phyloP scores from a whole-genome alignment of 2,888 invertebrate species.

The Ormyrus labotus region DNA sequence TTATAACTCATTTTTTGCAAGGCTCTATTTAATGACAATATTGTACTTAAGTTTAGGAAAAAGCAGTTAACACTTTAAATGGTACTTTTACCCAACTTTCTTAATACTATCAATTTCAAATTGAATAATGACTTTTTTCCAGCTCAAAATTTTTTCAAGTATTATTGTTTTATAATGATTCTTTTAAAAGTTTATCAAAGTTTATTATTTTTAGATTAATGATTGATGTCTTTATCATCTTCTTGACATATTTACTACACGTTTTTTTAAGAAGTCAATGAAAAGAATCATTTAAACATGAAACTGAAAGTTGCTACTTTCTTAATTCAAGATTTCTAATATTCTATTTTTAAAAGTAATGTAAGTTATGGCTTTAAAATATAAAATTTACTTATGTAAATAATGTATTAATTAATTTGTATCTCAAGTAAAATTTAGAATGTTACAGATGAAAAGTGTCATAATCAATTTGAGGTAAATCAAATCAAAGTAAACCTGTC shows the following conservation, averaged over 20 bases:
- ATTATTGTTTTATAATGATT: background rate
- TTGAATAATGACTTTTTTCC: no score
- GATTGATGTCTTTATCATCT: background rate
- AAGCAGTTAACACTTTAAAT: slow-evolving; percentile 18
- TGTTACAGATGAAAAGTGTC: no score
- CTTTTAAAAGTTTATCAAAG: background rate
- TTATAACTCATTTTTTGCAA: slow-evolving; percentile 49
- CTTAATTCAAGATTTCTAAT: no score
- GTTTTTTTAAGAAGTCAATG: no score
- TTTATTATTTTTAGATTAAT: background rate
- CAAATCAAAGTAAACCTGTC: background rate
- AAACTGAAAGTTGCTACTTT: no score
- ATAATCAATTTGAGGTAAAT: background rate
- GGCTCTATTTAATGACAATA: slow-evolving; percentile 38
- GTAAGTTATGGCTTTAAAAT: no score
- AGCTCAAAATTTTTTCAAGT: no score
- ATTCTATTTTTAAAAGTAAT: no score
- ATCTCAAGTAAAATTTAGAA: no score
- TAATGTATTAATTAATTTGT: no score
- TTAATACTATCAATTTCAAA: background rate
- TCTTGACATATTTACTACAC: background rate
- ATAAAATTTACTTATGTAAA: no score
- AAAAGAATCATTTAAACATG: no score
- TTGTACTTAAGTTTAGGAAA: background rate
- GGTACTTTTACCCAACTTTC: slow-evolving; percentile 39